Conservation (phyloP, 2,888 invertebrate genomes). For the Apodemia zela region DNA sequence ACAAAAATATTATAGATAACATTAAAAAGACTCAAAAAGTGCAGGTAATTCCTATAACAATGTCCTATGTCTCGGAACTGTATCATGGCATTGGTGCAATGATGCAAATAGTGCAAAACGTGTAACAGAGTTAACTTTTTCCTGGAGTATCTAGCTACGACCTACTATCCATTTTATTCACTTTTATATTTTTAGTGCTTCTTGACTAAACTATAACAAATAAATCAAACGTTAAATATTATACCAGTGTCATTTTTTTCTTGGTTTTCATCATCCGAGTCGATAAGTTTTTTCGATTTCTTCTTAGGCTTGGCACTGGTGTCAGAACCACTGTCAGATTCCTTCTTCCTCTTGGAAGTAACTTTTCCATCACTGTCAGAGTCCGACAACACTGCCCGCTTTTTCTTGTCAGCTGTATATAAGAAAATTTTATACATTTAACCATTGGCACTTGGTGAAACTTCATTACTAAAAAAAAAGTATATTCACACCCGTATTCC, state of each 20-base stretch:
- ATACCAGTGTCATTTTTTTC: constrained; percentile 43
- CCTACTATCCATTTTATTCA: no score
- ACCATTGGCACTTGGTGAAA: background rate
- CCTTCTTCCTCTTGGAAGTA: constrained; percentile 63
- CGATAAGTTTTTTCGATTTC: constrained; percentile 81
- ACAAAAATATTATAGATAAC: no score
- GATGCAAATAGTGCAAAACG: no score
- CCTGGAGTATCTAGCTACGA: no score
- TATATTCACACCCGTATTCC: no score
- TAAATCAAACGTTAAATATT: background rate
- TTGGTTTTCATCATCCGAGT: constrained; percentile 81
- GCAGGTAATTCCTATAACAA: no score
- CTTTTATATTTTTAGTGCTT: no score
- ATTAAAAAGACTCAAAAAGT: no score
- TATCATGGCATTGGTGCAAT: no score
- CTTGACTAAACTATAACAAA: background rate
- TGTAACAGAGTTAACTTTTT: no score
- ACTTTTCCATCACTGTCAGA: constrained; percentile 70
- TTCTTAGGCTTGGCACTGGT: constrained; percentile 63
- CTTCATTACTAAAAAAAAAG: no score
- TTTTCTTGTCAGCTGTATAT: constrained; percentile 56
- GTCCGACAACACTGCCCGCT: constrained; percentile 69
- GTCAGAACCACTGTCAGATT: constrained; percentile 67
- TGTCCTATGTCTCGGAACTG: no score
- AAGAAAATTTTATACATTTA: background rate